These are phyloP conservation scores for Anthopleura sola DNA, from an alignment of 64 coral and sea anemone species.

Conservation along the genomic window DNA sequence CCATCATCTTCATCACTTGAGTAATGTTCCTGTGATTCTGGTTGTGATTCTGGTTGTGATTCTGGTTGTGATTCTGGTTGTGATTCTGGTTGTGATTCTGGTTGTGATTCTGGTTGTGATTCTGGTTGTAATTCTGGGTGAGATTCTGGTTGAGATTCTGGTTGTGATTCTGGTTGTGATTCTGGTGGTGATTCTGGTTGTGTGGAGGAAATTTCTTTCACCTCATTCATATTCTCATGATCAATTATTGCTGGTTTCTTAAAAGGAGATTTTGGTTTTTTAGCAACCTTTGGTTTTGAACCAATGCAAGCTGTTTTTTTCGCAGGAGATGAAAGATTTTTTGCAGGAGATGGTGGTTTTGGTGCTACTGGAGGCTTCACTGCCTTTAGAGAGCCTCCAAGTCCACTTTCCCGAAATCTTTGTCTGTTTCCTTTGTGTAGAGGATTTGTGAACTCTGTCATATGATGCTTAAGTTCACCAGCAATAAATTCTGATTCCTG, in stretches of 20 bases:
- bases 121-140: too few species aligned
- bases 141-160: too few species aligned
- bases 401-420: background rate
- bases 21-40: background rate
- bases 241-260: background rate
- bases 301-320: background rate
- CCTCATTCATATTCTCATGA: background rate
- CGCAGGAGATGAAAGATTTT: background rate
- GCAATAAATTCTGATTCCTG: background rate
- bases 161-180: too few species aligned
- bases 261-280: background rate
- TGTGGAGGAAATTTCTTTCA: background rate
- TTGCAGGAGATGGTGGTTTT: background rate
- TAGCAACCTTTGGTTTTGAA: background rate
- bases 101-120: too few species aligned
- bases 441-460: constrained; percentile 10
- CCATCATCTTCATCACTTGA: background rate
- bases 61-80: too few species aligned
- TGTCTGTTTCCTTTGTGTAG: background rate
- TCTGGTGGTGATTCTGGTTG: background rate
- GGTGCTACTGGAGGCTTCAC: background rate
- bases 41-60: too few species aligned
- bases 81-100: too few species aligned
- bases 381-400: background rate
- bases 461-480: background rate